Percentiles rank a stretch among this genome's conserved stretches.
These are phyloP conservation scores for Ictalurus furcatus DNA, from an alignment of 2,113 vertebrate genomes.

Conservation along the genomic window DNA sequence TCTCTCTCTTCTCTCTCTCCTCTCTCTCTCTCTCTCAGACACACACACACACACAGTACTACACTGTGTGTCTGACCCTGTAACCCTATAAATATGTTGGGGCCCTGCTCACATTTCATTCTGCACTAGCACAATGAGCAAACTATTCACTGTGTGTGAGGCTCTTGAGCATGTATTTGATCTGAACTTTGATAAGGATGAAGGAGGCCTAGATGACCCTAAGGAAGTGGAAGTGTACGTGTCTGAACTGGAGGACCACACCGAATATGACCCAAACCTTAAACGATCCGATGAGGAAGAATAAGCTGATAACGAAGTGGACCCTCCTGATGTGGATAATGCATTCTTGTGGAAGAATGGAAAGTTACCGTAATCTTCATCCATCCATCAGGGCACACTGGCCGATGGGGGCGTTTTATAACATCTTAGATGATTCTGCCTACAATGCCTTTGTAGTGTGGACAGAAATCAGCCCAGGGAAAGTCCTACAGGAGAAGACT, in stretches of 20 bases:
- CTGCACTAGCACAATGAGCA: not conserved
- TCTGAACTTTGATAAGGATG: not conserved
- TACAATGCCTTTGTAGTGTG: not conserved
- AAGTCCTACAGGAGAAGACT: not conserved
- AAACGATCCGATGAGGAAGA: not conserved
- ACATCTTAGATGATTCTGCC: not conserved
- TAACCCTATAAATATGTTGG: not conserved
- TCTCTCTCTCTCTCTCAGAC: not conserved
- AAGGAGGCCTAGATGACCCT: not conserved
- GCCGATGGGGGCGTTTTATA: not conserved
- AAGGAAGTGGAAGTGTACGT: not conserved
- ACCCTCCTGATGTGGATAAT: not conserved
- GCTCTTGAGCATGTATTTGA: not conserved
- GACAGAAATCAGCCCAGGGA: not conserved
- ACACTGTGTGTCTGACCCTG: not conserved
- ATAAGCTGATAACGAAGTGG: not conserved
- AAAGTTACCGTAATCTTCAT: not conserved
- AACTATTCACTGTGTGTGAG: not conserved
- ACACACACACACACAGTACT: not conserved
- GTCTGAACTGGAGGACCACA: not conserved
- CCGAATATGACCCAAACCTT: not conserved
- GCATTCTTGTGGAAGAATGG: not conserved
- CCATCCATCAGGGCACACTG: not conserved
- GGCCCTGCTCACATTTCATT: not conserved
- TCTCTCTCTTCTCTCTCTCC: too few relatives aligned